A percentile compares a stretch with the other conserved stretches of the same genome.
Evolutionary conservation across 2,797 vertebrate species (phyloP).

Genomic region (Cyprinella venusta): DNA sequence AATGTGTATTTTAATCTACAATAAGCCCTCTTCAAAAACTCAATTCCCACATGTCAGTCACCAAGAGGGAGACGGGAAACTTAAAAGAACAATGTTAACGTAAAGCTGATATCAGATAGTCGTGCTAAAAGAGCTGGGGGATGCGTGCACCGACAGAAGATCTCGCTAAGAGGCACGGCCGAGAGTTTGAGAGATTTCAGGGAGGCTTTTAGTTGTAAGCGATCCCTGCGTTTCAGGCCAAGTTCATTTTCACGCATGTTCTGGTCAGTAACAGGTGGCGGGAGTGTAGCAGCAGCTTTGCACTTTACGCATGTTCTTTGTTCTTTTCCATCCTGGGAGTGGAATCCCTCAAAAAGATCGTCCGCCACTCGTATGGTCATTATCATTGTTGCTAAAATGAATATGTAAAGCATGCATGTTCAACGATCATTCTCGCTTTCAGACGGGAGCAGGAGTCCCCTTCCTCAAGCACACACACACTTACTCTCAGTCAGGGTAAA

Average conservation of each 20-base stretch:
- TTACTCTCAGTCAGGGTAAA: constrained; percentile 56
- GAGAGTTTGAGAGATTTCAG: constrained; percentile 53
- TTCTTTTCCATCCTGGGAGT: neutral
- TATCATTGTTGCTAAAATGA: neutral
- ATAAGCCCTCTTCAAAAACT: constrained; percentile 77
- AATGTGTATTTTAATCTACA: constrained; percentile 75
- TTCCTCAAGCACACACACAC: constrained; percentile 66
- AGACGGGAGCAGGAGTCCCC: neutral
- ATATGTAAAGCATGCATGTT: neutral
- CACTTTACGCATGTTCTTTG: constrained; percentile 28
- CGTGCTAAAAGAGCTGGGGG: neutral
- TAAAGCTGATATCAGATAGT: constrained; percentile 56
- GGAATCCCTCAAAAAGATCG: constrained; percentile 1
- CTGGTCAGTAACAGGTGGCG: constrained; percentile 56
- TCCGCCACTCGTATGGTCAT: neutral
- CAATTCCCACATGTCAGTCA: constrained; percentile 66
- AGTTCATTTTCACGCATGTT: constrained; percentile 53
- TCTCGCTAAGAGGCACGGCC: constrained; percentile 43
- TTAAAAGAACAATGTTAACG: constrained; percentile 51
- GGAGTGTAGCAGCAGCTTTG: neutral
- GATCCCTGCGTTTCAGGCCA: constrained; percentile 38
- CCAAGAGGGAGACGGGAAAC: constrained; percentile 40
- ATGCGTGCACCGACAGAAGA: neutral
- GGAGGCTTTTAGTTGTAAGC: constrained; percentile 46
- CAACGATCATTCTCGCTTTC: neutral